phyloP scores from a whole-genome alignment of 2,888 invertebrate genomes.

The Matsumyia berberina region DNA sequence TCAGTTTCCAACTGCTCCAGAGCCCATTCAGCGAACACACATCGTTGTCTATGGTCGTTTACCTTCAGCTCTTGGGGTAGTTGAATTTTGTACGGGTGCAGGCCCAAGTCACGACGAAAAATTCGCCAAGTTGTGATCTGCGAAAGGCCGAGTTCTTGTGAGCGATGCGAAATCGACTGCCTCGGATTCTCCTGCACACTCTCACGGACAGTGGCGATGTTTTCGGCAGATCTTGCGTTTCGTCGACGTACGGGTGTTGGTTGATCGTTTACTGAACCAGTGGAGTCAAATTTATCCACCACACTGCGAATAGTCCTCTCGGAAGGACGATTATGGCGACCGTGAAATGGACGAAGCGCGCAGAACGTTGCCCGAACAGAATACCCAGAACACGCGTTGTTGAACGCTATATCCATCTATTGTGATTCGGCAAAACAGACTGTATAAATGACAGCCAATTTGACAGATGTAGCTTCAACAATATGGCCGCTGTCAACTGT shows the following conservation, averaged over 20 bases:
- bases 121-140: not conserved
- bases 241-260: constrained; percentile 4
- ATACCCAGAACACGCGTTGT: not conserved
- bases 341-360: no score
- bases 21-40: no score
- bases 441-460: not conserved
- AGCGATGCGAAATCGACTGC: not conserved
- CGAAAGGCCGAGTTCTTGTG: not conserved
- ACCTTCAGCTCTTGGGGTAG: no score
- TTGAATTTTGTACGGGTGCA: not conserved
- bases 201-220: not conserved
- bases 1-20: no score
- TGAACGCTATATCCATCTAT: not conserved
- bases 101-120: not conserved
- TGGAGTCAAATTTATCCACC: not conserved
- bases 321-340: not conserved
- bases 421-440: no score
- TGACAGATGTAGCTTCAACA: not conserved
- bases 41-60: no score
- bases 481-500: no score
- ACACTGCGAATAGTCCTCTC: not conserved
- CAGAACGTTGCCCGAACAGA: not conserved
- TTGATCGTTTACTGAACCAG: not conserved
- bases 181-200: not conserved
- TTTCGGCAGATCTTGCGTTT: not conserved